Base-by-base conservation (phyloP, 2,113 vertebrate genomes). In the Pogona vitticeps region DNA sequence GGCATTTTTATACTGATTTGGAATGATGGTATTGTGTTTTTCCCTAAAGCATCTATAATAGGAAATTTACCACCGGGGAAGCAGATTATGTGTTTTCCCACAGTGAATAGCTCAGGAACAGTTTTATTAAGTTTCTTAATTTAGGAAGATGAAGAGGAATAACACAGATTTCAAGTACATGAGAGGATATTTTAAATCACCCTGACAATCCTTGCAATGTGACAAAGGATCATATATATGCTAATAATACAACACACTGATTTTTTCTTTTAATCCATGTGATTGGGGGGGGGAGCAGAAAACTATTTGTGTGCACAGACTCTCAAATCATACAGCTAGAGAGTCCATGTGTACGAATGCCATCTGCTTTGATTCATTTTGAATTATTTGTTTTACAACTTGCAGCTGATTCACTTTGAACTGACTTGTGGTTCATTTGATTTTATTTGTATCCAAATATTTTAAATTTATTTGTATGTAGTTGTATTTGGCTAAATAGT, bases 91-190 rank as follows among this genome's bases (percentile, higher is more conserved):
- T 36, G n/a, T 36, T 76, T 76, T 46, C 83, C 70, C 71, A 63
- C 36, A 75, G 17, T 42, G 71, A 42, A 40, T 61, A 84, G 46
- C 36, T 31, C 26, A 75, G 15, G 26, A 75, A 72, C 58, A 31
- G 40, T 42, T 82, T 18, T 65, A 17, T 33, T 46, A 33, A 56
- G 65, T 70, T 67, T 82, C 18, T 82, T 26, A 63, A n/a, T 36
- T 82, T 26, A 83, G 82, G 21, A n/a, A 40, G n/a, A 40, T 38
- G 21, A 40, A 59, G 26, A 42, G 59, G 6, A n/a, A 33, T 84
- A 20, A n/a, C 33, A 83, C 58, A 84, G 72, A 76, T 63, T 76
- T 23, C 36, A n/a, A 63, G 40, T 84, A n/a, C n/a, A n/a, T n/a
- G n/a, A n/a, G n/a, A 33, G 7, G 56, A 10, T 70, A 23, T 59